A percentile compares a stretch with the other conserved stretches of the same genome.
Conservation (phyloP, 2,797 vertebrate species). For the Falco berigora region DNA sequence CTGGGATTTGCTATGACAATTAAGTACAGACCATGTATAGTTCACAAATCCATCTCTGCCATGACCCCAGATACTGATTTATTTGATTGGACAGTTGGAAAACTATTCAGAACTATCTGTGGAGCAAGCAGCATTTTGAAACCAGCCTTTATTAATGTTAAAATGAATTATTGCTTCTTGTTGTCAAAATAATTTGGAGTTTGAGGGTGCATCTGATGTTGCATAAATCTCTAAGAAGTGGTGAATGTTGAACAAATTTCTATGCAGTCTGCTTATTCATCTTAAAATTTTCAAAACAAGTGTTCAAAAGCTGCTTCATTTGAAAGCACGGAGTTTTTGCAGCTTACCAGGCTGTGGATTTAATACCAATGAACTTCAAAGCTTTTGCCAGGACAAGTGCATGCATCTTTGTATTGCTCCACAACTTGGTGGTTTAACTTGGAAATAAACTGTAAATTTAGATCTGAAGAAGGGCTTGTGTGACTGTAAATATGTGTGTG, state of each 20-base stretch:
- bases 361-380: background rate
- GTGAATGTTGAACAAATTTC: background rate
- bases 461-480: background rate
- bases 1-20: conserved; percentile 31
- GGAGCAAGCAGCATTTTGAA: conserved; percentile 24
- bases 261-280: background rate
- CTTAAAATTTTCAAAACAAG: conserved; percentile 9
- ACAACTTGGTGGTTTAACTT: background rate
- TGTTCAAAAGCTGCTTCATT: background rate
- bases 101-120: conserved; percentile 22
- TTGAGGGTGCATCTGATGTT: background rate
- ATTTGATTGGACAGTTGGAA: conserved; percentile 46
- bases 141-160: background rate
- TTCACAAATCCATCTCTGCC: conserved; percentile 27
- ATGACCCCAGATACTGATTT: conserved; percentile 11
- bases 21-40: conserved; percentile 14
- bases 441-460: background rate
- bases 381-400: background rate
- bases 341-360: background rate
- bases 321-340: background rate
- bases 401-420: background rate
- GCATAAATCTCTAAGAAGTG: background rate
- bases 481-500: background rate
- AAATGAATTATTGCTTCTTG: conserved; percentile 2
- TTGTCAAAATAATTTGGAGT: background rate